A percentile compares a stretch with the other conserved stretches of the same genome.
Evolutionary conservation across 1,140 invertebrate species (phyloP).

Genomic region (Drosophila sproati): DNA sequence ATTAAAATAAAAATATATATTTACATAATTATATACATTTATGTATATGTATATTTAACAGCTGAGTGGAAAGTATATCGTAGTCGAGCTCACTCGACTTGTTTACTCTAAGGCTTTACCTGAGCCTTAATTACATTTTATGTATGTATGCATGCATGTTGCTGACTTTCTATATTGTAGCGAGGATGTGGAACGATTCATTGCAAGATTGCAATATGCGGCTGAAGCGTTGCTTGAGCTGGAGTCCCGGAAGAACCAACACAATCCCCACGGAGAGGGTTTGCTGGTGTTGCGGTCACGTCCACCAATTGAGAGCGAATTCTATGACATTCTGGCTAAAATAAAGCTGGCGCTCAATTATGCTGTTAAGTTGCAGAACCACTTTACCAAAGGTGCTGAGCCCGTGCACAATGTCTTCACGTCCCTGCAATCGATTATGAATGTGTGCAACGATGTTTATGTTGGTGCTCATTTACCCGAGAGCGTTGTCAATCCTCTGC

Average conservation of each 20-base stretch:
- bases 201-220: slow-evolving; percentile 76
- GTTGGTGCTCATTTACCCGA: slow-evolving; percentile 58
- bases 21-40: too few relatives aligned
- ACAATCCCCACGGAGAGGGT: slow-evolving; percentile 78
- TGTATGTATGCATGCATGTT: too few relatives aligned
- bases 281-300: slow-evolving; percentile 69
- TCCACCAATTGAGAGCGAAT: slow-evolving; percentile 76
- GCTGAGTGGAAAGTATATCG: too few relatives aligned
- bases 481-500: slow-evolving; percentile 69
- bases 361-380: slow-evolving; percentile 67
- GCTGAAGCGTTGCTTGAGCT: slow-evolving; percentile 73
- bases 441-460: slow-evolving; percentile 77
- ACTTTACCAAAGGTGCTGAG: slow-evolving; percentile 62
- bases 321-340: slow-evolving; percentile 76
- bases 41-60: too few relatives aligned
- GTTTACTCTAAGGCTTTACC: too few relatives aligned
- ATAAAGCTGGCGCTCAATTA: slow-evolving; percentile 71
- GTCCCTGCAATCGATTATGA: slow-evolving; percentile 70
- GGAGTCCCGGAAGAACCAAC: slow-evolving; percentile 69
- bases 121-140: too few relatives aligned
- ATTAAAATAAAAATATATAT: too few relatives aligned
- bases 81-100: too few relatives aligned
- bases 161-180: neutral
- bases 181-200: slow-evolving; percentile 78
- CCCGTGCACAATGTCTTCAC: slow-evolving; percentile 75